phyloP scores from a whole-genome alignment of 1,140 invertebrate genomes.

The Calliphora vicina region DNA sequence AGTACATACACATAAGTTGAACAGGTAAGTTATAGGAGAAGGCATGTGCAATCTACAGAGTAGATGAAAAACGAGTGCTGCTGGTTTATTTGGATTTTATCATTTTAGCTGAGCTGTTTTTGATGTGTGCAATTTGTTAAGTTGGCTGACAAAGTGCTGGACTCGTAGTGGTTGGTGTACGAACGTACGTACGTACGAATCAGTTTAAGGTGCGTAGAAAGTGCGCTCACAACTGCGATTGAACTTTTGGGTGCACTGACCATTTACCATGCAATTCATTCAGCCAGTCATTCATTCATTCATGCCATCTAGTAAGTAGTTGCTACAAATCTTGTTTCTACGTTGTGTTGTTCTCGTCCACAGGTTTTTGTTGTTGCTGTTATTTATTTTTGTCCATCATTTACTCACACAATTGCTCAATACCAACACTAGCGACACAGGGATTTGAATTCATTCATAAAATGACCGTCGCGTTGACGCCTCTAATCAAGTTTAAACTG shows the following conservation, averaged over 20 bases:
- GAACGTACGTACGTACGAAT: no score
- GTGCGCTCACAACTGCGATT: constrained; percentile 5
- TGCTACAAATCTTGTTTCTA: neutral
- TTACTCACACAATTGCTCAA: constrained; percentile 26
- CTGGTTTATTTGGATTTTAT: constrained; percentile 17
- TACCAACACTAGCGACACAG: neutral
- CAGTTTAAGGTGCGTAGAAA: constrained; percentile 17
- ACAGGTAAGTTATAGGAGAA: neutral
- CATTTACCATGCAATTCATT: constrained; percentile 3
- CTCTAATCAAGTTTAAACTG: constrained; percentile 22
- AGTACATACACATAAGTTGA: neutral
- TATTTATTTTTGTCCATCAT: neutral
- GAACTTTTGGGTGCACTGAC: constrained; percentile 32
- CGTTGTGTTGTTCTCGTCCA: neutral
- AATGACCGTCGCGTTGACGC: constrained; percentile 28
- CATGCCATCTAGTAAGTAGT: neutral
- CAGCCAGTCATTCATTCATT: neutral
- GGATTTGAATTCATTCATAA: constrained; percentile 29
- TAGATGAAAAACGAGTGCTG: constrained; percentile 29
- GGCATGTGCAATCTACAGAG: neutral
- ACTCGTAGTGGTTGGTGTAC: neutral
- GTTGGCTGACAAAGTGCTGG: constrained; percentile 21
- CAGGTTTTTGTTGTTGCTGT: neutral
- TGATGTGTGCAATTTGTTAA: constrained; percentile 22
- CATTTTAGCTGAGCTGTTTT: neutral